phyloP scores from a whole-genome alignment of 2,113 vertebrate genomes.

The Cricetomys ansorgei region DNA sequence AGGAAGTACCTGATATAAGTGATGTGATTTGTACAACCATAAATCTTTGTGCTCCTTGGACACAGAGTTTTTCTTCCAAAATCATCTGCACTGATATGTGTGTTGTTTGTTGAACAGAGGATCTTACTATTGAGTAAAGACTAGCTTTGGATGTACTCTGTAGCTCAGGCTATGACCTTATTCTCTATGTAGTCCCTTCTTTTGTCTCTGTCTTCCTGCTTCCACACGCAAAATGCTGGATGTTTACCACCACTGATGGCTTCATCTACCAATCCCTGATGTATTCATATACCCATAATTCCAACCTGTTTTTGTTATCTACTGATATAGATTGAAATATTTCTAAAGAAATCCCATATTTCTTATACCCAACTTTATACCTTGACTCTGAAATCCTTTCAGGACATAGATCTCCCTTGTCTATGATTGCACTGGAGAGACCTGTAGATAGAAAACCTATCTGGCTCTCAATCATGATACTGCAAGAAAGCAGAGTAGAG shows the following conservation, averaged over 20 bases:
- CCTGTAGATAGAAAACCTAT: not conserved
- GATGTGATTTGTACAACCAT: not conserved
- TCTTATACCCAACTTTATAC: not conserved
- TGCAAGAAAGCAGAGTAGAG: not conserved
- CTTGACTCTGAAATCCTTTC: not conserved
- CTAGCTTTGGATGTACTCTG: not conserved
- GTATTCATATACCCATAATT: not conserved
- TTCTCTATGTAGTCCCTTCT: not conserved
- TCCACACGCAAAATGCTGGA: not conserved
- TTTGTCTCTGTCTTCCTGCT: not conserved
- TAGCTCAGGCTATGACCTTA: not conserved
- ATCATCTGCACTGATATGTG: not conserved
- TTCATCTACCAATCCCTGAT: not conserved
- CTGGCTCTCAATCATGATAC: not conserved
- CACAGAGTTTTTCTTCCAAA: not conserved
- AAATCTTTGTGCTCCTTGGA: not conserved
- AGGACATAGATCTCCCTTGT: not conserved
- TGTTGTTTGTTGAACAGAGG: not conserved
- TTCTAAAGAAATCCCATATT: not conserved
- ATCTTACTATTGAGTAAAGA: not conserved
- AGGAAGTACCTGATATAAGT: not conserved
- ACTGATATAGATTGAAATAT: not conserved
- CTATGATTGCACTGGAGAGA: not conserved
- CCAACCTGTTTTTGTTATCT: not conserved
- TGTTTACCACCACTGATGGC: not conserved